phyloP scores from a whole-genome alignment of 2,113 vertebrate genomes.

The Oncorhynchus tshawytscha region DNA sequence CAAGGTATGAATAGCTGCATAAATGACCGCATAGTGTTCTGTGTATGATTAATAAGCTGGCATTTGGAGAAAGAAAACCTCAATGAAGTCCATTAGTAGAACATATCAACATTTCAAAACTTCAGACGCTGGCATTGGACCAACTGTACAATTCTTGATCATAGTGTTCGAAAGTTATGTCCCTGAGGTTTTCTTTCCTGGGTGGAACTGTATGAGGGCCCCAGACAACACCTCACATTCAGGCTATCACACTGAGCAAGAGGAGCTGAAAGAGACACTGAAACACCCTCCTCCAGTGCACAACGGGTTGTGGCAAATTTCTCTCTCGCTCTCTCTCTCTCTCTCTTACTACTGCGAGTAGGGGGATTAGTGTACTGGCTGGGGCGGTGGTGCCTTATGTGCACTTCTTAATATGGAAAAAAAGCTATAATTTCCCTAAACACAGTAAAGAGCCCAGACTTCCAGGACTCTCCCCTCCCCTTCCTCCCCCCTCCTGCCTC shows the following conservation, averaged over 20 bases:
- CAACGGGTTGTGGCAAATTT: not conserved
- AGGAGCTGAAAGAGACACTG: not conserved
- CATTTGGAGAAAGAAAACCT: not conserved
- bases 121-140: not conserved
- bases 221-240: too few relatives aligned
- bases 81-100: not conserved
- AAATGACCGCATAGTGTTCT: too few relatives aligned
- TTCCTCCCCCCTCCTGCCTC: not conserved
- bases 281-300: not conserved
- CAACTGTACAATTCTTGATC: not conserved
- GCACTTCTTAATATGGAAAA: conserved; percentile 55
- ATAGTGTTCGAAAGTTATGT: too few relatives aligned
- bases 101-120: not conserved
- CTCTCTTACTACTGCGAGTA: not conserved
- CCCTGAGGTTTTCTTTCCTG: too few relatives aligned
- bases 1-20: not conserved
- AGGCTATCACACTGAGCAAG: too few relatives aligned
- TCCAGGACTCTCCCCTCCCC: not conserved
- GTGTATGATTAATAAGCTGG: not conserved
- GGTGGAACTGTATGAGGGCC: not conserved
- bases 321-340: not conserved
- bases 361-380: conserved; percentile 14
- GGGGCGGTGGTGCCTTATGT: conserved; percentile 16
- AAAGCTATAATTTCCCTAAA: conserved; percentile 50
- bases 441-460: conserved; percentile 26